Evolutionary conservation across 1,140 invertebrate genomes (phyloP), one percentile per base, ranked within the genome.

Genomic region (Atopsyche davidsoni): DNA sequence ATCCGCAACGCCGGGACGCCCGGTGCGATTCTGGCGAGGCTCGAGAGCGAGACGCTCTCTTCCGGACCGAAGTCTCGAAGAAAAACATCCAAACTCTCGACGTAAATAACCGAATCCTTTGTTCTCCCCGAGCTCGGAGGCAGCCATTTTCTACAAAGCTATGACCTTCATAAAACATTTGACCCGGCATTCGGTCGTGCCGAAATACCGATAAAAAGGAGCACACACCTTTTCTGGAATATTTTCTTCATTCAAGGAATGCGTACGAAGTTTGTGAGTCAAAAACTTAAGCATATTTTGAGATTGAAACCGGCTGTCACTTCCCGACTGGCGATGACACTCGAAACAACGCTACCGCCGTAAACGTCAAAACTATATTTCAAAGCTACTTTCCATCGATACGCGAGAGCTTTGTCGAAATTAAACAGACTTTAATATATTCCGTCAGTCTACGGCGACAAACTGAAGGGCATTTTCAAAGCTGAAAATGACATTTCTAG

Each of bases 221-320:
- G 68, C 63, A 68, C 72, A 66, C 66, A 77, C 77, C 77, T 79
- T 81, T 62, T 78, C 76, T 64, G 78, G 74, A 62, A 72, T 78
- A 76, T 69, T 76, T 73, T 85, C 83, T 75, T 86, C 84, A 78
- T 85, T 85, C 70, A 86, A 78, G 65, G 83, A 85, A 73, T 86
- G 84, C 66, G 81, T 83, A 70, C 80, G 79, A 65, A 86, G 73
- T 76, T 86, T 86, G 70, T 85, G 81, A 64, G 84, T 85, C 65
- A 86, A 75, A 73, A 83, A 84, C 73, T 84, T 86, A 73, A 86
- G 82, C 82, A 86, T 86, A 75, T 76, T 79, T 78, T 36, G 66
- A 68, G 71, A 67, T 50, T 50, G 35, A 44, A 49, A 62, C 51
- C 57, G 56, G 53, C 57, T 61, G 53, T 55, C 58, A 55, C 50